Evolutionary conservation across 1,140 invertebrate species (phyloP), one percentile per base, ranked within the genome.

Genomic region (Euwallacea fornicatus): DNA sequence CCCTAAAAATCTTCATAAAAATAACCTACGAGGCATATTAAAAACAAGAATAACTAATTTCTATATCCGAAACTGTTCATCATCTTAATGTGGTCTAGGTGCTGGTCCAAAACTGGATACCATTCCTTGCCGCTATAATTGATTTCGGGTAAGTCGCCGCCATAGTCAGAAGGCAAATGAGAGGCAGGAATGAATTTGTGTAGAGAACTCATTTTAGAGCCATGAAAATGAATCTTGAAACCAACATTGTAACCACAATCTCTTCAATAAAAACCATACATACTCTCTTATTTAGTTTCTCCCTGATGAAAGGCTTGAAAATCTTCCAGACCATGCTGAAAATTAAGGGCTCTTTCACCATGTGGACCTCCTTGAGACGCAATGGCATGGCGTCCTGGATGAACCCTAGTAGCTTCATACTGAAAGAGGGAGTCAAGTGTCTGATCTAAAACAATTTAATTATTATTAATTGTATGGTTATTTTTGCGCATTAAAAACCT

Each of bases 331-430:
- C 90, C 79, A 95, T 87, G 74, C 93, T 94, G 81, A 96, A 95
- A 56, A 96, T 83, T 83, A 91, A 92, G 0, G 94, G 94, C 77
- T 96, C 90, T 78, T 95, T 95, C 0, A 97, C 89, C 76, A 97
- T 91, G 82, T 96, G 94, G 9, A 96, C 91, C 80, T 94, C 93
- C 81, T 94, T 95, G 75, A 96, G 87, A 70, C 94, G 85, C 11
- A 94, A 83, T 33, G 94, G 94, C 88, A 96, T 94, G 2, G 93
- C 93, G 72, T 96, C 93, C 80, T 94, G 92, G 67, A 94, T 92
- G 80, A 93, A 94, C 13, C 85, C 86, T 54, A 94, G 85, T 16
- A 93, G 85, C 68, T 88, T 85, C 82, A 89, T 88, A 21, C 90
- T 90, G 78, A 92, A 93, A 0, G 87, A 80, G 16, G 90, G 90